These are phyloP conservation scores for Muntiacus reevesi DNA, from an alignment of 2,113 vertebrate species.

Conservation along the genomic window DNA sequence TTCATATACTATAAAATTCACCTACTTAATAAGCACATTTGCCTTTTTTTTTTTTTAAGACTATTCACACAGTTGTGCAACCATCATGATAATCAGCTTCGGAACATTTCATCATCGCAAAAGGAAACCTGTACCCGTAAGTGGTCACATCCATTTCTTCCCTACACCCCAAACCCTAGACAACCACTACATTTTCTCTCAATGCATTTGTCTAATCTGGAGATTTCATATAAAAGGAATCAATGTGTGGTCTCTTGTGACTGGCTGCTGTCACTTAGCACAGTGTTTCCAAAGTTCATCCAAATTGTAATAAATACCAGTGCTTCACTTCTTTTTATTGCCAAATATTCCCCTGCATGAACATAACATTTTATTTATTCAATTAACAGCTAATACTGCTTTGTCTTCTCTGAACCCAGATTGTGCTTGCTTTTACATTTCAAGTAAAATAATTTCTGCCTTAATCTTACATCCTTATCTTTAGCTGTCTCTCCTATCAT, in stretches of 20 bases:
- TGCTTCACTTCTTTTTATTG: not conserved
- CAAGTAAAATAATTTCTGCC: not conserved
- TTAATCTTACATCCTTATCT: not conserved
- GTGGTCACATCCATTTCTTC: not conserved
- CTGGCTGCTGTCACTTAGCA: not conserved
- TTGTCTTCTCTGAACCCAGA: not conserved
- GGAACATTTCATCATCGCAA: not conserved
- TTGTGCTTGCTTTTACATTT: not conserved
- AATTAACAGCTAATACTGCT: not conserved
- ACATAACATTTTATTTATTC: not conserved
- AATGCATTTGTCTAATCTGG: not conserved
- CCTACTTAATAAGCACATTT: not conserved
- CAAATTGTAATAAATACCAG: not conserved
- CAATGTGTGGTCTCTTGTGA: not conserved
- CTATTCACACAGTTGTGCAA: not conserved
- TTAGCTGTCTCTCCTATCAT: not conserved
- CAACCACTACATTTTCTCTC: not conserved
- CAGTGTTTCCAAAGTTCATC: not conserved
- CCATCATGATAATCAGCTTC: not conserved
- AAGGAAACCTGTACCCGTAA: not conserved
- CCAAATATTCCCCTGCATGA: not conserved
- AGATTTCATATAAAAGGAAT: not conserved
- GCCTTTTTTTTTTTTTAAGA: not conserved
- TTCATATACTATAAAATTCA: not conserved
- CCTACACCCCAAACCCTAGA: not conserved